Base-by-base conservation (phyloP, 2,888 invertebrate species). In the Cerceris ruficornis region DNA sequence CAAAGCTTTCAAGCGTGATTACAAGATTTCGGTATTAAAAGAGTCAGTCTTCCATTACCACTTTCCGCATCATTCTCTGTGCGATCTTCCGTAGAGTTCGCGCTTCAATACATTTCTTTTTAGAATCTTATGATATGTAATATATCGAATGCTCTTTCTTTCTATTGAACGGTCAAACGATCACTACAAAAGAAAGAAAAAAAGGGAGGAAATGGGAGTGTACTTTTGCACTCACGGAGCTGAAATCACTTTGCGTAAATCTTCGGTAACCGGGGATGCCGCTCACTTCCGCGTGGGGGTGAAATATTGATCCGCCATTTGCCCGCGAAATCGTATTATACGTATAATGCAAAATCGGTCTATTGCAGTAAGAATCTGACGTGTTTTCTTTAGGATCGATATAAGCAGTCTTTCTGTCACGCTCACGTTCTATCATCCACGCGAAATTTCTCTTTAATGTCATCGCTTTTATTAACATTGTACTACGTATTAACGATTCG, bases 281-380 rank as follows among this genome's bases (percentile, higher is more conserved):
- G 82, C 73, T 77, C 55, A 60, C 67, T 60, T 73, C 70, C 77
- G 80, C 69, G 80, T 83, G 81, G 86, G 88, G 87, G 84, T 87
- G 81, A 85, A 55, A 87, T 87, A 87, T 87, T 87, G 87, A 87
- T 87, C 87, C 86, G 80, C 57, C 76, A 78, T 85, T 85, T 80
- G 70, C 81, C 83, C 85, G 83, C 87, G 85, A 86, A 86, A 86
- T 67, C 9, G 49, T 69, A n/a, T 67, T 68, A 73, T 58, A 61
- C 17, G 28, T 80, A 55, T 60, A 69, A 59, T 46, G 50, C 41
- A 4, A 50, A 64, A 69, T 54, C 57, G 42, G 43, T 69, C 69
- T 67, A 60, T 39, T 52, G 52, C 61, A 13, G 15, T n/a, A 46
- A 39, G 68, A 75, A 71, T 67, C 28, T 65, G 61, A 69, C 54